These are phyloP conservation scores for Diarsia dahlii DNA, from an alignment of 2,888 invertebrate genomes.

Conservation along the genomic window DNA sequence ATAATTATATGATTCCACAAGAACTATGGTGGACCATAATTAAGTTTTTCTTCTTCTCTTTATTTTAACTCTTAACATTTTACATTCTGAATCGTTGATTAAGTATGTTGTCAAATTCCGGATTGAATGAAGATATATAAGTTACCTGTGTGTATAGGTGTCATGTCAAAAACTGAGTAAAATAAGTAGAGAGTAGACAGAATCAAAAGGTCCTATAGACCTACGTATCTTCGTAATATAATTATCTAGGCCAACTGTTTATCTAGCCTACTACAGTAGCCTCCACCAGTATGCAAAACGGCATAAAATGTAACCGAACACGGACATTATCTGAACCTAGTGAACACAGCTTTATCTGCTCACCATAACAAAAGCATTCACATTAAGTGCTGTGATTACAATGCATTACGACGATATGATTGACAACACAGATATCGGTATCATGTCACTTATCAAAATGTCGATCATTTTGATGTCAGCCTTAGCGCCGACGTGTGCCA, in stretches of 20 bases:
- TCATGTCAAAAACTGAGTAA: neutral
- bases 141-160: too few species aligned
- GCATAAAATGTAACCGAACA: conserved; percentile 39
- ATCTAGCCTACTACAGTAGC: conserved; percentile 1
- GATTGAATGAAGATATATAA: too few species aligned
- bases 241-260: neutral
- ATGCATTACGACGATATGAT: conserved; percentile 76
- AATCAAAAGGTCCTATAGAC: neutral
- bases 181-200: neutral
- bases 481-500: conserved; percentile 58
- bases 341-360: conserved; percentile 55
- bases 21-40: neutral
- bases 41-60: neutral
- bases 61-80: too few species aligned
- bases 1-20: too few species aligned
- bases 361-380: conserved; percentile 69
- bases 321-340: conserved; percentile 22
- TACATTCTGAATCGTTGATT: too few species aligned
- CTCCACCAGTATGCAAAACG: conserved; percentile 3
- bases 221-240: conserved; percentile 1
- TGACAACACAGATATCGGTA: conserved; percentile 78
- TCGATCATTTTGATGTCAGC: conserved; percentile 73
- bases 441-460: conserved; percentile 77
- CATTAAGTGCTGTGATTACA: conserved; percentile 76
- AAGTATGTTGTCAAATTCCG: neutral